These are phyloP conservation scores for Orchesellides sinensis DNA, from an alignment of 2,888 invertebrate genomes.

Conservation along the genomic window DNA sequence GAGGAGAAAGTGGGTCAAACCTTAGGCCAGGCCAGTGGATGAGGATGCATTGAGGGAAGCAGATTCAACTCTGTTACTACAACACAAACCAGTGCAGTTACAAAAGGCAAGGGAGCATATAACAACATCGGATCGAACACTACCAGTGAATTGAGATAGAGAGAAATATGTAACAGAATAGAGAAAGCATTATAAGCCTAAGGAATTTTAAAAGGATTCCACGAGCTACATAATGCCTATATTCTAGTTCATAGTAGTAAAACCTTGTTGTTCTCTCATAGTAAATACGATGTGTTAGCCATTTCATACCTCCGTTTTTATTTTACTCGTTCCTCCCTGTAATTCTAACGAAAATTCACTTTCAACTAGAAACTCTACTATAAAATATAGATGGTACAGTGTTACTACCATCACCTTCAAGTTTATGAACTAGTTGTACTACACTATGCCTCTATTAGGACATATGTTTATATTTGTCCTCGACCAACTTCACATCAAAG, in stretches of 20 bases:
- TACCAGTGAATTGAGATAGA: not conserved
- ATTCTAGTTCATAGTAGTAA: too few species aligned
- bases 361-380: not conserved
- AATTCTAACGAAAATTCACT: not conserved
- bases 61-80: not conserved
- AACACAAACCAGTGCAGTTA: too few species aligned
- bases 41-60: conserved; percentile 12
- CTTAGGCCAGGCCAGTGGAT: conserved; percentile 40
- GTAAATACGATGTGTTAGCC: too few species aligned
- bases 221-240: too few species aligned
- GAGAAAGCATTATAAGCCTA: not conserved
- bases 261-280: too few species aligned
- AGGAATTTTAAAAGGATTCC: too few species aligned
- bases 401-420: not conserved
- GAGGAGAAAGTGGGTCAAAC: conserved; percentile 65
- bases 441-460: not conserved
- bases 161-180: not conserved
- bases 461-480: conserved; percentile 27
- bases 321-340: not conserved
- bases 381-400: not conserved
- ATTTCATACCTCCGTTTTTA: too few species aligned
- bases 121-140: not conserved
- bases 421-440: not conserved
- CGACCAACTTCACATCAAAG: conserved; percentile 53
- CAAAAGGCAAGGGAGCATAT: not conserved